Conservation (phyloP, 2,113 vertebrate species). For the Acinonyx jubatus region DNA sequence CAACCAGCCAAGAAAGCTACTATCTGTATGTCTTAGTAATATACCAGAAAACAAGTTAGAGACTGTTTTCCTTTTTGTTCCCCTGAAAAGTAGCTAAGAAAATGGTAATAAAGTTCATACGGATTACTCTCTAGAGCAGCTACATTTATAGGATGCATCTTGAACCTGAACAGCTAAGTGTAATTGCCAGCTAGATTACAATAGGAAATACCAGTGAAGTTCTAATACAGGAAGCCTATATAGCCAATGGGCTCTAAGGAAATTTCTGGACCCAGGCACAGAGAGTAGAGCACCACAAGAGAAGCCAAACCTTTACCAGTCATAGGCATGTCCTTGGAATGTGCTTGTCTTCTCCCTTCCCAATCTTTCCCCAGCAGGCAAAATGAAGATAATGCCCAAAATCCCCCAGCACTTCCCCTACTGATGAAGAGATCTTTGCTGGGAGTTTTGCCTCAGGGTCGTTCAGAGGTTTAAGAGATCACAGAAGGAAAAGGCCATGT, state of each 20-base stretch:
- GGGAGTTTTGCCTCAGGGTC: not conserved
- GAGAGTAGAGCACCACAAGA: not conserved
- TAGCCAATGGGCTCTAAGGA: not conserved
- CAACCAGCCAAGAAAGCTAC: not conserved
- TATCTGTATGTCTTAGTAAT: not conserved
- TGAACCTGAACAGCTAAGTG: not conserved
- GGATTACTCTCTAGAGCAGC: not conserved
- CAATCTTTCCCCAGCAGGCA: not conserved
- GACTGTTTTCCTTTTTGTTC: constrained; percentile 6
- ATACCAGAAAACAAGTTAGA: not conserved
- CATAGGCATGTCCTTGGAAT: not conserved
- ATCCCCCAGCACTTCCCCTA: not conserved
- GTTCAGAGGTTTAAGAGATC: not conserved
- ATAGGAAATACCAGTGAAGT: not conserved
- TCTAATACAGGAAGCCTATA: constrained; percentile 17
- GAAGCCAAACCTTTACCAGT: not conserved
- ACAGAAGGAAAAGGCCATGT: not conserved
- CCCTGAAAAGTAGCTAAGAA: constrained; percentile 44
- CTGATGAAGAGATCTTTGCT: not conserved
- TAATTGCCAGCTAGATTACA: constrained; percentile 26
- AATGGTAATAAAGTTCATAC: not conserved
- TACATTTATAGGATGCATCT: not conserved
- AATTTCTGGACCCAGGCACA: constrained; percentile 19
- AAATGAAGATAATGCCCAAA: not conserved
- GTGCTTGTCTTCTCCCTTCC: not conserved